These are phyloP conservation scores for Enhydra lutris DNA, from an alignment of 2,113 vertebrate species.

Conservation along the genomic window DNA sequence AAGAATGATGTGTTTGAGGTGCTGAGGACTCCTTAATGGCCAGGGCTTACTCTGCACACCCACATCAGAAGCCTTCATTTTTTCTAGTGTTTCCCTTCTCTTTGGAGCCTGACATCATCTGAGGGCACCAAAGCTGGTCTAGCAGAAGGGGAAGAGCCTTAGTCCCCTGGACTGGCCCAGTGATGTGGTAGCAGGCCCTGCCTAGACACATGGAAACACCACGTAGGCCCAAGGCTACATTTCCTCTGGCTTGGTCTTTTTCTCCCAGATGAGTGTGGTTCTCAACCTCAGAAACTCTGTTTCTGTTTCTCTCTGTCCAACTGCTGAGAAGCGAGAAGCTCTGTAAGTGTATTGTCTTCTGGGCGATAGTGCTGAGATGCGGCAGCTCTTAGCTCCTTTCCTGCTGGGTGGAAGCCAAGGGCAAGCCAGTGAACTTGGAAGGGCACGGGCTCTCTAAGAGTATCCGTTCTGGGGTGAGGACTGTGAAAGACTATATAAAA, in stretches of 20 bases:
- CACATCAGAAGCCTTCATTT: neutral
- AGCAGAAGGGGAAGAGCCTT: neutral
- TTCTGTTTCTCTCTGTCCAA: neutral
- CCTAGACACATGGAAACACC: neutral
- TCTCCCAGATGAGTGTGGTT: neutral
- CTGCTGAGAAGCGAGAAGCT: neutral
- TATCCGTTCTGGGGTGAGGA: neutral
- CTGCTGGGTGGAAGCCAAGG: neutral
- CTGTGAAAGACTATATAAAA: neutral
- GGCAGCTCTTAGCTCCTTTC: neutral
- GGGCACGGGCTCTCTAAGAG: neutral
- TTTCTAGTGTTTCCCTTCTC: neutral
- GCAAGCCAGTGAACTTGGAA: neutral
- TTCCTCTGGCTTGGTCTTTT: neutral
- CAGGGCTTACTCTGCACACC: neutral
- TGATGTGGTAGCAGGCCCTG: neutral
- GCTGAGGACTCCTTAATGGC: neutral
- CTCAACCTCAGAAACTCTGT: neutral
- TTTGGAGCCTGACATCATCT: neutral
- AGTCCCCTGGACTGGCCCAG: neutral
- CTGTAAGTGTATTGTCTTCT: neutral
- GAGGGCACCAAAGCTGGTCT: neutral
- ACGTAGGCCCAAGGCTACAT: neutral
- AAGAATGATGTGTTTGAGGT: neutral
- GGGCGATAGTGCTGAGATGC: neutral